phyloP scores from a whole-genome alignment of 2,797 vertebrate genomes.

The Trachurus trachurus region DNA sequence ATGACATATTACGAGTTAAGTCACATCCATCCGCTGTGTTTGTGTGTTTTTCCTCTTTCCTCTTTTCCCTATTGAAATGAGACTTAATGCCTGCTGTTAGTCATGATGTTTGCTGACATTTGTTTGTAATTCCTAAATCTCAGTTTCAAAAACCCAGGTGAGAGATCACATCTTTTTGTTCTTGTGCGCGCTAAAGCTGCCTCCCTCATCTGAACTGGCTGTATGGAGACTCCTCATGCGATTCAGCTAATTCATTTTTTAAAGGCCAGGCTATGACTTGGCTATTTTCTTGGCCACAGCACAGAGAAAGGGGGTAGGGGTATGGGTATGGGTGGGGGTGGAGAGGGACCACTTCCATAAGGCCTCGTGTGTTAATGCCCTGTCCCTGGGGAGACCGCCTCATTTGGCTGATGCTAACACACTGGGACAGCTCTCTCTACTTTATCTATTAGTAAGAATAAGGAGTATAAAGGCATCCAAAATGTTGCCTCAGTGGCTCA shows the following conservation, averaged over 20 bases:
- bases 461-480: conserved; percentile 52
- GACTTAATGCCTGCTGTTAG: not conserved
- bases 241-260: conserved; percentile 75
- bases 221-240: conserved; percentile 53
- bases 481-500: conserved; percentile 56
- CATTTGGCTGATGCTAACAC: conserved; percentile 80
- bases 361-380: conserved; percentile 76
- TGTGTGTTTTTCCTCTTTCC: not conserved
- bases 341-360: conserved; percentile 59
- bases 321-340: too few species aligned
- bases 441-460: conserved; percentile 69
- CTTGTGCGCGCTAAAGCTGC: conserved; percentile 16
- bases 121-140: conserved; percentile 28
- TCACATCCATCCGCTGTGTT: not conserved
- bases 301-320: conserved; percentile 26
- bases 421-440: conserved; percentile 68
- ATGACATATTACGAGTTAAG: not conserved
- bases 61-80: conserved; percentile 8
- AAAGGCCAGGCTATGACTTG: conserved; percentile 63
- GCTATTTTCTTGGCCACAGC: conserved; percentile 63
- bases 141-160: conserved; percentile 4
- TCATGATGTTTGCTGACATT: not conserved
- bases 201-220: conserved; percentile 42
- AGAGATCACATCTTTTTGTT: conserved; percentile 21
- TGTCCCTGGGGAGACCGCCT: conserved; percentile 66